Percentiles rank a stretch among this genome's conserved stretches.
Evolutionary conservation across 2,797 vertebrate genomes (phyloP).

Genomic region (Amniataba percoides): DNA sequence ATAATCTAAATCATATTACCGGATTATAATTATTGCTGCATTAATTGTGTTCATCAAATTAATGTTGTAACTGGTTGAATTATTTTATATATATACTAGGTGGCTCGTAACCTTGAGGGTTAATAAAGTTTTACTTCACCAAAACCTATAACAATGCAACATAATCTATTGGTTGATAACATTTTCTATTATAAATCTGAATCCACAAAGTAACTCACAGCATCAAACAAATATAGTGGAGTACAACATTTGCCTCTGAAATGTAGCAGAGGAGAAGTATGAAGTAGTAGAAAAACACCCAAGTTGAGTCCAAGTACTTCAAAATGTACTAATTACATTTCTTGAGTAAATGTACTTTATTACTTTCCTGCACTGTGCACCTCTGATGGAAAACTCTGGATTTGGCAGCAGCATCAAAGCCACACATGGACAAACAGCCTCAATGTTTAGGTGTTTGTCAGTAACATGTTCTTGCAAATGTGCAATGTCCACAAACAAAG

Average conservation of each 20-base stretch:
- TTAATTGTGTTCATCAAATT: background rate
- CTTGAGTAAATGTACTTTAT: background rate
- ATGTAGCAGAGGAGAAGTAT: background rate
- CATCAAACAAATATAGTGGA: background rate
- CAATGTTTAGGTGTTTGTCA: background rate
- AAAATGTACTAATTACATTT: background rate
- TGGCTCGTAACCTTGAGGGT: background rate
- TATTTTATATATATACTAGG: background rate
- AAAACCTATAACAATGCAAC: background rate
- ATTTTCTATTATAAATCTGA: background rate
- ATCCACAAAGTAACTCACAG: background rate
- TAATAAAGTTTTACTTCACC: background rate
- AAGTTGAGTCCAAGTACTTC: too few relatives aligned
- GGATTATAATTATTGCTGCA: background rate
- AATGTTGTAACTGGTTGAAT: background rate
- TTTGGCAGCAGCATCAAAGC: background rate
- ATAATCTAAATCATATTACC: background rate
- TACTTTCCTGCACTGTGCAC: background rate
- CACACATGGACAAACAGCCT: background rate
- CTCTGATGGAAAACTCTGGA: slow-evolving; percentile 1
- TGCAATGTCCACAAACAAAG: background rate
- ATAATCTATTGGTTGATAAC: background rate
- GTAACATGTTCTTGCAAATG: background rate
- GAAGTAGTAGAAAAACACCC: too few relatives aligned
- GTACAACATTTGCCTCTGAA: background rate